Evolutionary conservation across 2,113 vertebrate species (phyloP), one percentile per base, ranked within the genome.

Genomic region (Delphinus delphis): DNA sequence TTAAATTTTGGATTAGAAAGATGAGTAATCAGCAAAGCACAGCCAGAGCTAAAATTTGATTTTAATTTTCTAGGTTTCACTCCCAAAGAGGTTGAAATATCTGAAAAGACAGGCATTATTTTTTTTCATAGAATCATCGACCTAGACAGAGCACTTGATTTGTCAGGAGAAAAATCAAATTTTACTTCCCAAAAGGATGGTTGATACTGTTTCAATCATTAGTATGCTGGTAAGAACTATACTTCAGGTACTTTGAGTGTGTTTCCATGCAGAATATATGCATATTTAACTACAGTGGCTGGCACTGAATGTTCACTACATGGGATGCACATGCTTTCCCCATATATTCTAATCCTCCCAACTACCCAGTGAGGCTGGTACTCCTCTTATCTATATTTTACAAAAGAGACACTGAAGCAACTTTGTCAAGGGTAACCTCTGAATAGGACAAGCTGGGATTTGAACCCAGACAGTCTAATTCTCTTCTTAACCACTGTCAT

Each of bases 131-230:
- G 33, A 77, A 77, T 88, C 71, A 70, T 77, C 77, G 31, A 60
- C 25, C 38, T 74, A 86, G 44, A 87, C 21, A 88, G 53, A 71
- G 25, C 21, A 44, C 25, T 79, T 95, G 41, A 3, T 95, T 84
- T 95, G 58, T 92, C 9, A 14, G 38, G 26, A 96, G 88, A 83
- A 80, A 89, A 96, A 70, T 60, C 38, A 76, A 82, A 93, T 74
- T 70, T 86, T 70, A 91, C 53, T 96, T 83, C 47, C 70, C 76
- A 28, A 83, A 93, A 77, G 8, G 50, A 90, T 68, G 31, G 8
- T 36, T 90, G 58, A 94, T 26, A 80, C 1, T 87, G 41, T 92
- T 74, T 88, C 47, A 23, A 67, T 60, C 38, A 36, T 76, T 76
- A 58, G 28, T 58, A 8, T 93, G 71, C 65, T 88, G 50, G 31